These are phyloP conservation scores for Bolborhynchus lineola DNA, from an alignment of 2,113 vertebrate genomes.

Conservation along the genomic window DNA sequence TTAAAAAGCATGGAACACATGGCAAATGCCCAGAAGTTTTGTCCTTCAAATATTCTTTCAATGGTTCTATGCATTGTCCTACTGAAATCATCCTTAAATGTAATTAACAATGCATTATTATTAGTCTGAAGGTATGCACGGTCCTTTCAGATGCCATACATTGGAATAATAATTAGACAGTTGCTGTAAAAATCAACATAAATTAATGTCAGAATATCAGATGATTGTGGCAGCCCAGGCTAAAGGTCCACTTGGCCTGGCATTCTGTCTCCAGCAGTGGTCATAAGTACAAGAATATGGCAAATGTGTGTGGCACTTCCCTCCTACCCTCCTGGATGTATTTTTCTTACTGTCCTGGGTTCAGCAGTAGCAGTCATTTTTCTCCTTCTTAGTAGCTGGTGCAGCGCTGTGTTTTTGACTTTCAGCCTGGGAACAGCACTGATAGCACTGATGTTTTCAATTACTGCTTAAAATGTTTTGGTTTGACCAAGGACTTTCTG, in stretches of 20 bases:
- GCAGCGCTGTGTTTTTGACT: too few species aligned
- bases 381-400: too few species aligned
- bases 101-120: not conserved
- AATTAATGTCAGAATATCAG: slow-evolving; percentile 4
- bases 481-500: too few species aligned
- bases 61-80: not conserved
- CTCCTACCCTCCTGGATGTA: not conserved
- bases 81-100: not conserved
- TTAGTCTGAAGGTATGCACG: not conserved
- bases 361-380: too few species aligned
- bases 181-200: not conserved
- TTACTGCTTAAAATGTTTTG: too few species aligned
- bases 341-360: not conserved
- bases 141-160: not conserved
- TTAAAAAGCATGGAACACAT: not conserved
- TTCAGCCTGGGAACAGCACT: too few species aligned
- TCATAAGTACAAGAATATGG: not conserved
- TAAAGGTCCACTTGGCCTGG: not conserved
- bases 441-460: too few species aligned
- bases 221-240: not conserved
- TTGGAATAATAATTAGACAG: not conserved
- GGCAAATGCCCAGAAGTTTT: not conserved
- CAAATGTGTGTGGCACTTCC: not conserved
- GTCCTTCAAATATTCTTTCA: not conserved
- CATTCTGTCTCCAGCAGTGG: not conserved